These are phyloP conservation scores for Sphyrna mokarran DNA, from an alignment of 2,113 vertebrate genomes.

Conservation along the genomic window DNA sequence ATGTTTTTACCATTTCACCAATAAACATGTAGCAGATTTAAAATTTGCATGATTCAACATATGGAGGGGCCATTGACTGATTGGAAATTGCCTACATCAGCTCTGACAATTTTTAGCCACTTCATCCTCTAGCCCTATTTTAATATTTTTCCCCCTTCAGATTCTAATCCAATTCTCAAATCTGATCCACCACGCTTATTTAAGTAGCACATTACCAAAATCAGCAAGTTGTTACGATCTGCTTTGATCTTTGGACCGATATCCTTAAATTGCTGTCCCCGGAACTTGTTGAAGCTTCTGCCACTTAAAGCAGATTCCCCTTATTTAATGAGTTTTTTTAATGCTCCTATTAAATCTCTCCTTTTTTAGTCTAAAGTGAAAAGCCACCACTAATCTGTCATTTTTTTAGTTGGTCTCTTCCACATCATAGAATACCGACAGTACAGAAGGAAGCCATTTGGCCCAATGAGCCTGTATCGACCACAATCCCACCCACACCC, in stretches of 20 bases:
- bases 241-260: neutral
- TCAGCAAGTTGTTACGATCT: no score
- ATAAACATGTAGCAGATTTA: neutral
- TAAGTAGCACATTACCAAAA: no score
- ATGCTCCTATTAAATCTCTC: neutral
- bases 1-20: neutral
- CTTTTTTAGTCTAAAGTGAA: neutral
- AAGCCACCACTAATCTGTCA: neutral
- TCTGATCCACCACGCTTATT: neutral
- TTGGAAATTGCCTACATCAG: neutral
- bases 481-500: no score
- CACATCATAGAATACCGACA: no score
- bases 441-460: no score
- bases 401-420: neutral
- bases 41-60: neutral
- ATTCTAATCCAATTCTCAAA: neutral
- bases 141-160: neutral
- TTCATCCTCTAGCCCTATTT: neutral
- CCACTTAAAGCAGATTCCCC: neutral
- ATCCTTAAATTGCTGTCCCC: neutral
- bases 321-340: neutral
- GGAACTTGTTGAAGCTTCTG: neutral
- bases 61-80: no score
- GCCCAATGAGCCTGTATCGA: no score
- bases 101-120: neutral